Base-by-base conservation (phyloP, 1,140 invertebrate genomes). In the Daktulosphaira vitifoliae region DNA sequence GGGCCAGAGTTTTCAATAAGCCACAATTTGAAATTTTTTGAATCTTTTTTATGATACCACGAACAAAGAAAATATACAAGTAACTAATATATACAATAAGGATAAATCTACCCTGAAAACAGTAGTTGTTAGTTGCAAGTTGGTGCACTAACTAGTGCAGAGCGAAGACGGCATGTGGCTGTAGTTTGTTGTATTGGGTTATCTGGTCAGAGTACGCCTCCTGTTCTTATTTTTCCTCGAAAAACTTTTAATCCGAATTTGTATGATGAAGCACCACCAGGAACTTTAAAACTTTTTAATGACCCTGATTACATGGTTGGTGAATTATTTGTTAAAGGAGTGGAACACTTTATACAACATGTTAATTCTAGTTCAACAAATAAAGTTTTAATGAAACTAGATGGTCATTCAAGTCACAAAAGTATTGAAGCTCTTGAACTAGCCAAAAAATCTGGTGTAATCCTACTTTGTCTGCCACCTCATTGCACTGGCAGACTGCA, bases 401-500 rank as follows among this genome's bases (percentile, higher is more conserved):
- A 70, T 51, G 69, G 69, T 9, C 66, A 71, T 51, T 15, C 38
- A 23, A 65, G 44, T 1, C 70, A 71, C 39, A 68, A 68, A 44
- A 69, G 68, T 52, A 4, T 68, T 11, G 49, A 68, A 20, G 44
- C 65, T 11, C 49, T 68, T n/a, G 22, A 67, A 25, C 15, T 66
- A 23, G 66, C 62, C 16, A 33, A 26, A 22, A 49, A 65, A 25
- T 22, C 52, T 54, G 29, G n/a, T 37, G 50, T 66, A 5, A 56
- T 48, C 18, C 22, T 66, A 8, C 16, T 56, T 26, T 53, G 39
- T 20, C 18, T 62, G 5, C 73, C 74, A 8, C 72, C 74, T 39
- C 74, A 76, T 42, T 69, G 68, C 54, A 73, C 70, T 3, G 72
- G 74, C 49, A 69, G 72, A 52, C 50, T 79, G 7, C 76, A 78